Evolutionary conservation across 2,113 vertebrate species (phyloP).

Genomic region (Sinocyclocheilus grahami): DNA sequence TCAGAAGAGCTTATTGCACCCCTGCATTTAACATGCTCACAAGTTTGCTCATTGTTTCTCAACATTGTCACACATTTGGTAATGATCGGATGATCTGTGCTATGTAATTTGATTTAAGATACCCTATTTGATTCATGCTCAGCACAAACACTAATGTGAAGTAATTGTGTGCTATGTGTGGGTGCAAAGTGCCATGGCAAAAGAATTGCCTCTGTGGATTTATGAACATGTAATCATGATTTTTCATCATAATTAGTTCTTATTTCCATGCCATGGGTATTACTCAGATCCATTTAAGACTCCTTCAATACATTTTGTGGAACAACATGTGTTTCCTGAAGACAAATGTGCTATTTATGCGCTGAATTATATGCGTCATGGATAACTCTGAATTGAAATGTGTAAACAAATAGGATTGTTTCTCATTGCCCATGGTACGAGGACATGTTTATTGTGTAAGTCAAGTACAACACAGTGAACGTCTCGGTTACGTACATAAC

Average conservation of each 20-base stretch:
- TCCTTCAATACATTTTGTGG: conserved; percentile 13
- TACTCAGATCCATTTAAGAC: conserved; percentile 26
- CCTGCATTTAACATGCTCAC: not conserved
- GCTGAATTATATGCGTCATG: conserved; percentile 36
- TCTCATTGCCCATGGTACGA: not conserved
- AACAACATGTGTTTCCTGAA: conserved; percentile 35
- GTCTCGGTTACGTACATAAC: no score
- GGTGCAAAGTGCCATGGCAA: conserved; percentile 28
- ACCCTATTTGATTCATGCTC: conserved; percentile 3
- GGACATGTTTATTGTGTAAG: not conserved
- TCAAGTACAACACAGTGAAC: not conserved
- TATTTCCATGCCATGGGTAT: conserved; percentile 41
- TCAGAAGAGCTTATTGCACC: not conserved
- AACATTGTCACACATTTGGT: not conserved
- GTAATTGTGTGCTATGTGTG: not conserved
- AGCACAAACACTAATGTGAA: not conserved
- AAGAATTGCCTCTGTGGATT: conserved; percentile 23
- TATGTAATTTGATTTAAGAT: conserved; percentile 30
- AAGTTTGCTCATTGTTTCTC: not conserved
- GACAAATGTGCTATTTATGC: conserved; percentile 41
- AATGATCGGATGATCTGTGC: conserved; percentile 12
- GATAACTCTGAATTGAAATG: conserved; percentile 12
- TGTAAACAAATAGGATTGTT: conserved; percentile 28
- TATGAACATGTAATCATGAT: conserved; percentile 41
- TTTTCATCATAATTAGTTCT: conserved; percentile 50